Conservation (phyloP, 2,888 invertebrate species). For the Polietes domitor region DNA sequence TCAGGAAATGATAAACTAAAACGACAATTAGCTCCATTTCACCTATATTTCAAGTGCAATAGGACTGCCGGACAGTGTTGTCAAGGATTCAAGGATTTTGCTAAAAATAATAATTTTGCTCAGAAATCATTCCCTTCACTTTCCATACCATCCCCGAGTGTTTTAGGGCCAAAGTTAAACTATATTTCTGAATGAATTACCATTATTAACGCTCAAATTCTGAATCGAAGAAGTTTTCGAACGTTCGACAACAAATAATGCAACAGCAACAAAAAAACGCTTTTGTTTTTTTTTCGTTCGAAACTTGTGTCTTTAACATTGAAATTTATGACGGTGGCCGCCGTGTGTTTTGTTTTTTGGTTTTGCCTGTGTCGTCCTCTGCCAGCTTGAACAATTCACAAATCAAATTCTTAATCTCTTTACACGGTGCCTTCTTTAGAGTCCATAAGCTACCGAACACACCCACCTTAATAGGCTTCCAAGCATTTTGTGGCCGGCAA, state of each 20-base stretch:
- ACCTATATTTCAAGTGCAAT: too few relatives aligned
- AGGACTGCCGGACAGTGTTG: too few relatives aligned
- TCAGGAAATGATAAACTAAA: too few relatives aligned
- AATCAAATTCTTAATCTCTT: slow-evolving; percentile 59
- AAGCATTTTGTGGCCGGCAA: slow-evolving; percentile 1
- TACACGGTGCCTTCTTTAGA: slow-evolving; percentile 43
- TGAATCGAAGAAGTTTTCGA: background rate
- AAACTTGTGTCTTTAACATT: slow-evolving; percentile 62
- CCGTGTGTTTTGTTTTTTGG: background rate
- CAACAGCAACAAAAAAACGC: background rate
- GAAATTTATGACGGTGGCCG: slow-evolving; percentile 66
- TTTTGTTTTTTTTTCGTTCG: background rate
- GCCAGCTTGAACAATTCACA: background rate
- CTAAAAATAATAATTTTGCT: too few relatives aligned
- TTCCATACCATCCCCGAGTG: too few relatives aligned
- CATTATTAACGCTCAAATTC: background rate
- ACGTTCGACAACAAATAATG: background rate
- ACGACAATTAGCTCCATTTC: too few relatives aligned
- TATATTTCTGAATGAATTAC: background rate
- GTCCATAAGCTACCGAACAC: slow-evolving; percentile 64
- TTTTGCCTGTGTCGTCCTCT: background rate
- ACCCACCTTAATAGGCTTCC: slow-evolving; percentile 50
- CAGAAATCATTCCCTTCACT: too few relatives aligned
- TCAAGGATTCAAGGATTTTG: too few relatives aligned
- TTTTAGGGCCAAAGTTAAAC: too few relatives aligned